Evolutionary conservation across 2,888 invertebrate species (phyloP).

Genomic region (Aelia acuminata): DNA sequence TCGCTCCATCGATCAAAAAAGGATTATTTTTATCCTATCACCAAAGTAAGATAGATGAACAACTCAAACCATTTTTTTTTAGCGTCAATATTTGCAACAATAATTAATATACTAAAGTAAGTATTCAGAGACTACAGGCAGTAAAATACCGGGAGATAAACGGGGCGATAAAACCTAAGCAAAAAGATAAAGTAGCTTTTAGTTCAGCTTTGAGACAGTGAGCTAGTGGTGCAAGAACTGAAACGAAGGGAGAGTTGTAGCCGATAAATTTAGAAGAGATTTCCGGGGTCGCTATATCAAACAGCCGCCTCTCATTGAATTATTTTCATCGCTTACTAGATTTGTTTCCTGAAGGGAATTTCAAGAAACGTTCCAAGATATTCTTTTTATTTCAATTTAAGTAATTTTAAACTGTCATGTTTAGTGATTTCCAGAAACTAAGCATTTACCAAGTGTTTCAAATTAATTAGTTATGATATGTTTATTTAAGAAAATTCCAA

Average conservation of each 20-base stretch:
- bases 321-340: slow-evolving; percentile 26
- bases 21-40: no score
- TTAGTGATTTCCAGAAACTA: no score
- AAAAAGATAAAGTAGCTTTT: not conserved
- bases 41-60: no score
- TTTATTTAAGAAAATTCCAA: no score
- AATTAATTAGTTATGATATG: no score
- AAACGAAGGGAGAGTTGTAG: slow-evolving; percentile 1
- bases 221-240: not conserved
- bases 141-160: not conserved
- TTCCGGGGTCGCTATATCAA: slow-evolving; percentile 13
- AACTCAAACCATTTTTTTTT: no score
- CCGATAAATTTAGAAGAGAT: slow-evolving; percentile 11
- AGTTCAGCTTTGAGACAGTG: not conserved
- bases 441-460: no score
- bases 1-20: no score
- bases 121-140: not conserved
- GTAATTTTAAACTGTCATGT: no score
- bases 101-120: not conserved
- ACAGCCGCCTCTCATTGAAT: slow-evolving; percentile 23
- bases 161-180: slow-evolving; percentile 23
- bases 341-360: not conserved
- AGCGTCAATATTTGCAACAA: not conserved
- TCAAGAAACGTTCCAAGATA: not conserved
- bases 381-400: no score